Evolutionary conservation across 53 echinoderm and acorn worm species (phyloP).

Genomic region (Zoroaster sp.): DNA sequence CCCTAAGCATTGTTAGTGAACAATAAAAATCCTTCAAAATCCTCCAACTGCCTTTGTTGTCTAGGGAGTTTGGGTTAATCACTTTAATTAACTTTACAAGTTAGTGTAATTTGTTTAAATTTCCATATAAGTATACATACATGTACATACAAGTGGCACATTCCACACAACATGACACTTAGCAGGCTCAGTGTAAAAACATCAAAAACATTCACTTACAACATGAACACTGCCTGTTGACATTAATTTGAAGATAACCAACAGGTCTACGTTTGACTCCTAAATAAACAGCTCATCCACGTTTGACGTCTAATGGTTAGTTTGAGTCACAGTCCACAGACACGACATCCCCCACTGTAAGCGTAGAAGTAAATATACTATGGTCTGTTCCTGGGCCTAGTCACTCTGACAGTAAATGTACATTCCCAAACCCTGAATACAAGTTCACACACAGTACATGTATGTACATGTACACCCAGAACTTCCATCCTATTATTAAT

Average conservation of each 20-base stretch:
- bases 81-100: no score
- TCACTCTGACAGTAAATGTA: not conserved
- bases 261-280: not conserved
- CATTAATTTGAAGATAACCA: not conserved
- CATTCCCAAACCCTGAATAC: not conserved
- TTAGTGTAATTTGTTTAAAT: no score
- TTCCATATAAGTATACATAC: no score
- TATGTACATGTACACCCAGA: not conserved
- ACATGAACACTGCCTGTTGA: not conserved
- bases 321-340: constrained; percentile 11
- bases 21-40: no score
- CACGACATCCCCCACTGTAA: constrained; percentile 1
- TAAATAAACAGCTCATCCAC: not conserved
- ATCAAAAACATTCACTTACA: not conserved
- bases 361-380: not conserved
- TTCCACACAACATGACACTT: not conserved
- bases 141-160: no score
- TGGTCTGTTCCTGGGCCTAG: not conserved
- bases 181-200: not conserved
- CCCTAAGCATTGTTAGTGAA: no score
- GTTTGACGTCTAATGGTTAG: not conserved
- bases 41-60: no score
- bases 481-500: not conserved
- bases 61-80: no score
- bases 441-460: not conserved